Conservation (phyloP, 2,888 invertebrate species). For the Bembecia ichneumoniformis region DNA sequence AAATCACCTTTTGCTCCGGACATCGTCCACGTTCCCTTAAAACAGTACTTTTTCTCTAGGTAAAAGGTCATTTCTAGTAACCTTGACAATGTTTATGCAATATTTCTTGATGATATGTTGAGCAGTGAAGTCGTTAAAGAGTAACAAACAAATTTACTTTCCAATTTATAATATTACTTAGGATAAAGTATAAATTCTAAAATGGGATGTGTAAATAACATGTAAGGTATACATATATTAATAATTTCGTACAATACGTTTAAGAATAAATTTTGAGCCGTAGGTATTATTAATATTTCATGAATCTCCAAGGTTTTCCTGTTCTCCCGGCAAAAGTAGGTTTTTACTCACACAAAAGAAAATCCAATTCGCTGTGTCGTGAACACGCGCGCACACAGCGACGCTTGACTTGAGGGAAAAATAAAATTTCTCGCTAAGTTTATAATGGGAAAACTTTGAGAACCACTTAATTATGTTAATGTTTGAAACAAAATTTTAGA, state of each 20-base stretch:
- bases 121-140: neutral
- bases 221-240: neutral
- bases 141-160: neutral
- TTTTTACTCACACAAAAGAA: conserved; percentile 62
- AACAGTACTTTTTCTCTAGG: too few species aligned
- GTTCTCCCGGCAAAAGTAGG: conserved; percentile 68
- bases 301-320: conserved; percentile 65
- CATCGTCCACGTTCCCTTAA: too few species aligned
- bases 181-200: neutral
- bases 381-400: conserved; percentile 58
- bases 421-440: conserved; percentile 74
- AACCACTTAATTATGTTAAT: conserved; percentile 74
- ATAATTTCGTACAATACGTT: neutral
- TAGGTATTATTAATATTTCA: conserved; percentile 64
- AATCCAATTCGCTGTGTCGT: conserved; percentile 69
- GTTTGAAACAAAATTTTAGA: conserved; percentile 72
- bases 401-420: conserved; percentile 70
- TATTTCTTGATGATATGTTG: neutral
- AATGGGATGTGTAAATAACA: neutral
- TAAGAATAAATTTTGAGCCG: conserved; percentile 30
- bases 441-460: conserved; percentile 74
- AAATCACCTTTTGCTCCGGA: too few species aligned
- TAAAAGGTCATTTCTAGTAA: too few species aligned
- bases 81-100: neutral
- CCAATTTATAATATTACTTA: neutral